Evolutionary conservation across 92 coral and sea anemone genomes (phyloP), one percentile per base, ranked within the genome.

Genomic region (Ricordea florida): DNA sequence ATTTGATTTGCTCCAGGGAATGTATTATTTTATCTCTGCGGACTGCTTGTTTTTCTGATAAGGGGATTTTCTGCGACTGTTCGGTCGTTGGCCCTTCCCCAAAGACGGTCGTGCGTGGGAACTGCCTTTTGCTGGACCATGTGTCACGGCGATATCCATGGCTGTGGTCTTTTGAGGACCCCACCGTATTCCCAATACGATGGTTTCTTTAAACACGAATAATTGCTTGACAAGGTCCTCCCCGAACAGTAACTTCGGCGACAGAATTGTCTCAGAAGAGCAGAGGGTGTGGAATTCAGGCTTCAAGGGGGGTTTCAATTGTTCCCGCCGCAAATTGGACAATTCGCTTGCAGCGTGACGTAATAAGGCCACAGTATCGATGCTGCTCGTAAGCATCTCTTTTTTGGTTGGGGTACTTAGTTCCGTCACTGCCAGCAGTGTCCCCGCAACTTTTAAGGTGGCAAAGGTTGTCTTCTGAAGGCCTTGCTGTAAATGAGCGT

Each of bases 391-490:
- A 17, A 3, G 3, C 15, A 17, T 1, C 30, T 17, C 35, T 52
- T 26, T 52, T 10, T 52, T 52, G 3, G 5, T 20, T 26, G 44
- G 63, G 14, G 22, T 43, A 17, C 63, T 57, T 32, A 57, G 34
- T 5, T 55, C 62, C 10, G 6, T 4, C 33, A 45, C 22, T 38
- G 23, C 17, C 27, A 69, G 46, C 15, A 48, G 20, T 56, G 17
- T 56, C 10, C 15, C 47, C n/a, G 77, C 77, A 34, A 5, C 52
- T n/a, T 14, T 56, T 52, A 58, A 17, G 13, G 47, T 58, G 10
- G 76, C 76, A 49, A 74, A 82, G 6, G 81, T 82, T 15, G 76
- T 69, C 56, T 81, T 81, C 32, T 81, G 82, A 37, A 81, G 41
- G 45, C 73, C 73, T 8, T n/a, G n/a, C n/a, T n/a, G n/a, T n/a